Base-by-base conservation (phyloP, 2,888 invertebrate genomes). In the Lordiphosa fenestrarum region DNA sequence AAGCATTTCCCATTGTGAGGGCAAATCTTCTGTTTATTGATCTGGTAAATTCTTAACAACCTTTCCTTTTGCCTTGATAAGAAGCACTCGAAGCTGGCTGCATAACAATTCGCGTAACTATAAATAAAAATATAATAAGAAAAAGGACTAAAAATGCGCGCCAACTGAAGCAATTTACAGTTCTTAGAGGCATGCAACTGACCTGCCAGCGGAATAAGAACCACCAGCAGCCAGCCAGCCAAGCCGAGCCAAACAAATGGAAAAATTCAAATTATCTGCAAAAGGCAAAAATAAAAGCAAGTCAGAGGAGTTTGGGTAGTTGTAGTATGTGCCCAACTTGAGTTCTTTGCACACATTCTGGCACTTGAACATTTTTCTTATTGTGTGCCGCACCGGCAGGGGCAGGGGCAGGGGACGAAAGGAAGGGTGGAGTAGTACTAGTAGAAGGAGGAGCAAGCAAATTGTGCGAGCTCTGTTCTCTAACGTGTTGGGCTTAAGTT, bases 321-420 rank as follows among this genome's bases (percentile, higher is more conserved):
- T 46, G 35, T 63, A 64, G 77, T 76, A 77, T 73, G 83, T 77
- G 71, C 70, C 76, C 76, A 77, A 77, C 81, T 77, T 76, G 77
- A 77, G 77, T 77, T 77, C 77, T 76, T 84, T 84, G 77, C 77
- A 84, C 84, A 77, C 77, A 77, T 77, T 77, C 84, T 77, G 77
- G 73, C 84, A 77, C 77, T 77, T 77, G 77, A 77, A 66, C 77
- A 84, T 77, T 77, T 77, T 81, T 77, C 84, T 77, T 84, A 76
- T 84, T 77, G 68, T 63, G 66, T 63, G 66, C 56, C 66, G 48
- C 48, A 54, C 39, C 47, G 53, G 50, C 58, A 42, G 4, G 37
- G 30, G 37, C 30, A 33, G 15, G 39, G 7, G n/a, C 0, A n/a
- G 39, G 38, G 6, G 15, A n/a, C n/a, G 15, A 2, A 2, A 15